Percentiles rank a stretch among this genome's conserved stretches.
These are phyloP conservation scores for Rhagonycha lutea DNA, from an alignment of 2,888 invertebrate species.

Conservation along the genomic window DNA sequence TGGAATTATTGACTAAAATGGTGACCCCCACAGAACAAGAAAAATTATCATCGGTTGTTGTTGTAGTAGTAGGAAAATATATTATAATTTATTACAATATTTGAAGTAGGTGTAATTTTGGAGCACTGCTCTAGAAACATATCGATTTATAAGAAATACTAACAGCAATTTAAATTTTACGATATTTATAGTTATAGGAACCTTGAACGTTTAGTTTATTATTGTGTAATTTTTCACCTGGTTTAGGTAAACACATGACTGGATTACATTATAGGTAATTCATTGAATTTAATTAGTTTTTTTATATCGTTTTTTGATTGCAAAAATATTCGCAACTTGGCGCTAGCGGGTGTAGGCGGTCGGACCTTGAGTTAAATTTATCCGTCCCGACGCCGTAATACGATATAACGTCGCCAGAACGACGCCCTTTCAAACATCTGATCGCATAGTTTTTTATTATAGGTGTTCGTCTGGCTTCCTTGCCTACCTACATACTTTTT, in stretches of 20 bases:
- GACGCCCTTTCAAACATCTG: slow-evolving; percentile 30
- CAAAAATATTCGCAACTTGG: background rate
- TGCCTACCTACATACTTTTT: background rate
- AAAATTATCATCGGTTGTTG: no score
- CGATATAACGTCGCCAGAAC: slow-evolving; percentile 34
- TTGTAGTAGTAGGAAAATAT: no score
- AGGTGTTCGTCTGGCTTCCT: slow-evolving; percentile 20
- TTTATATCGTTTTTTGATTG: background rate
- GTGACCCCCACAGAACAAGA: background rate
- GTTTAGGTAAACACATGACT: background rate
- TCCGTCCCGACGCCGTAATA: slow-evolving; percentile 39
- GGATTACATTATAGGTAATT: background rate
- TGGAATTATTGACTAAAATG: background rate
- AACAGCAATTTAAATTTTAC: background rate
- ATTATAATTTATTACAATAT: no score
- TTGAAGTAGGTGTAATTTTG: background rate
- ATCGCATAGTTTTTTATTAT: slow-evolving; percentile 8
- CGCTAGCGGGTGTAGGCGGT: slow-evolving; percentile 20
- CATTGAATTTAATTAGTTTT: background rate
- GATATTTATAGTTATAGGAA: background rate
- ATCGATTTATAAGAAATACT: background rate
- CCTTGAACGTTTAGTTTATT: background rate
- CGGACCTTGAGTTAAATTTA: slow-evolving; percentile 41
- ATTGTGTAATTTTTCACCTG: background rate
- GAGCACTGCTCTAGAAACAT: background rate